Evolutionary conservation across 2,888 invertebrate species (phyloP).

Genomic region (Ichneumoninae sp.): DNA sequence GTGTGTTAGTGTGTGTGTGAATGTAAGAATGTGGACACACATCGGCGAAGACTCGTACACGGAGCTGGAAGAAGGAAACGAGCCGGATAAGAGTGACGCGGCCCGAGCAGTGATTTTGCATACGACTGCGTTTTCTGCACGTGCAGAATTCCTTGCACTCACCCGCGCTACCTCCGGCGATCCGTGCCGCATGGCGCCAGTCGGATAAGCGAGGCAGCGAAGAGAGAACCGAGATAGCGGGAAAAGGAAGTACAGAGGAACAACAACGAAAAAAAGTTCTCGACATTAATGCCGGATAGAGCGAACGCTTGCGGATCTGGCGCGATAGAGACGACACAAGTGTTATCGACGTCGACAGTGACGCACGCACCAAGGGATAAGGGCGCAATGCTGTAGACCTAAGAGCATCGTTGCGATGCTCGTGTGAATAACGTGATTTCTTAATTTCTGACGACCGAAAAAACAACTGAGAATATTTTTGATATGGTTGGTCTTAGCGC

Average conservation of each 20-base stretch:
- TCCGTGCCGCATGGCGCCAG: slow-evolving; percentile 55
- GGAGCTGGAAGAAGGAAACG: slow-evolving; percentile 53
- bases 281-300: slow-evolving; percentile 27
- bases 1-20: slow-evolving; percentile 9
- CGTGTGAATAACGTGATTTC: neutral
- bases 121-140: slow-evolving; percentile 59
- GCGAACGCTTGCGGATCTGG: slow-evolving; percentile 23
- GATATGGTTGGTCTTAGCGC: too few species aligned
- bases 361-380: neutral
- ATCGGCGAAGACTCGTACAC: slow-evolving; percentile 8
- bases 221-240: slow-evolving; percentile 31
- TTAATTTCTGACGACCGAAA: neutral
- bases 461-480: neutral
- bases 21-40: slow-evolving; percentile 15
- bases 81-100: slow-evolving; percentile 64
- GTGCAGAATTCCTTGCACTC: slow-evolving; percentile 37
- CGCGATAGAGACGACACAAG: slow-evolving; percentile 9
- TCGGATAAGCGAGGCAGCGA: slow-evolving; percentile 50
- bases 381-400: neutral
- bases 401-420: neutral
- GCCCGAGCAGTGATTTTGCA: slow-evolving; percentile 58
- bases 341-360: neutral
- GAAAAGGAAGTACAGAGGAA: slow-evolving; percentile 14
- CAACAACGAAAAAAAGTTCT: slow-evolving; percentile 37
- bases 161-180: slow-evolving; percentile 30